Percentiles rank a stretch among this genome's conserved stretches.
Evolutionary conservation across 2,888 invertebrate genomes (phyloP).

Genomic region (Macrophya alboannulata): DNA sequence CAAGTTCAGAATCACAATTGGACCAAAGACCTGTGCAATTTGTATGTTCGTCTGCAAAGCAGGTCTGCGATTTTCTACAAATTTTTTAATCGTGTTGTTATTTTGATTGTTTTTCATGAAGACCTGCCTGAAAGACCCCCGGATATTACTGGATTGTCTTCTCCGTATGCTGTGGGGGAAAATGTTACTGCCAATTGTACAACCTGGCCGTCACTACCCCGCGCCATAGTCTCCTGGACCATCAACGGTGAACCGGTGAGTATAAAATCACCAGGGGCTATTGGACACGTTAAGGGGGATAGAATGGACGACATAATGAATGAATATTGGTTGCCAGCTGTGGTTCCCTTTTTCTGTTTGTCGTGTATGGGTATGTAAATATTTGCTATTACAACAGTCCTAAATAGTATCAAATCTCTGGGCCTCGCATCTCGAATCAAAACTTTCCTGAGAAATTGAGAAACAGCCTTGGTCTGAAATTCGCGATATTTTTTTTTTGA

Average conservation of each 20-base stretch:
- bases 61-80: neutral
- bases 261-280: conserved; percentile 43
- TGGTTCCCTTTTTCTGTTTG: neutral
- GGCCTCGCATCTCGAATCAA: no score
- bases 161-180: conserved; percentile 80
- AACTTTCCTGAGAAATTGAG: no score
- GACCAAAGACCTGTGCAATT: neutral
- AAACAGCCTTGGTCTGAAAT: no score
- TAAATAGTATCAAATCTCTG: no score
- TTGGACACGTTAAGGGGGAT: neutral
- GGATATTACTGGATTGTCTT: conserved; percentile 78
- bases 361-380: neutral
- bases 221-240: conserved; percentile 80
- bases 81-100: neutral
- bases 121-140: conserved; percentile 80
- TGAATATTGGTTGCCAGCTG: neutral
- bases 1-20: neutral
- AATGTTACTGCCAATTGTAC: conserved; percentile 81
- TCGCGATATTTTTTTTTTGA: no score
- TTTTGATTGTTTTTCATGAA: conserved; percentile 66
- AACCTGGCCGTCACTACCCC: conserved; percentile 80
- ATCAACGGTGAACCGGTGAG: conserved; percentile 81
- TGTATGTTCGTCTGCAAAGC: neutral
- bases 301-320: neutral
- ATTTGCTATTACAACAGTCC: neutral